Conservation (phyloP, 2,113 vertebrate species). For the Geococcyx californianus region DNA sequence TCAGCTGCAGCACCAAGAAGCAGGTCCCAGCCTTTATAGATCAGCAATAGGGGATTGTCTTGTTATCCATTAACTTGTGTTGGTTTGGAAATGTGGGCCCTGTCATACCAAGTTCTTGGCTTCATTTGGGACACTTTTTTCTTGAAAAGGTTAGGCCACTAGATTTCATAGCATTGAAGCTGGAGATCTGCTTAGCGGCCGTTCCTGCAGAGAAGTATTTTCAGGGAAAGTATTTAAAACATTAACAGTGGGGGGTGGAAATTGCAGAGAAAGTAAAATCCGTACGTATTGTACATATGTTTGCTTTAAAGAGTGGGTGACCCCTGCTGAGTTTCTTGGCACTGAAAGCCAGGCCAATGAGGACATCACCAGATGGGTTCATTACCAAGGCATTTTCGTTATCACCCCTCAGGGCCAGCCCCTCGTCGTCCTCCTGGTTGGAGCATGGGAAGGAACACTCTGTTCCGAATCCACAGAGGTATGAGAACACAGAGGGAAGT, state of each 20-base stretch:
- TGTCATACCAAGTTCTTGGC: neutral
- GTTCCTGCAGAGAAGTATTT: constrained; percentile 19
- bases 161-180: neutral
- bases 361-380: constrained; percentile 67
- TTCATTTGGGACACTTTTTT: neutral
- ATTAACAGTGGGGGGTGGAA: constrained; percentile 36
- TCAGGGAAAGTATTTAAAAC: constrained; percentile 61
- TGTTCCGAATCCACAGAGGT: constrained; percentile 53
- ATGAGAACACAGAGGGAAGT: constrained; percentile 47
- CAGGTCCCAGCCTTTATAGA: neutral
- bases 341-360: constrained; percentile 28
- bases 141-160: neutral
- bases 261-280: constrained; percentile 26
- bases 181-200: constrained; percentile 12
- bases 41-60: neutral
- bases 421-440: constrained; percentile 47
- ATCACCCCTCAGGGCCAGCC: constrained; percentile 55
- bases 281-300: constrained; percentile 60
- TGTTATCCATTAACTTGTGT: neutral
- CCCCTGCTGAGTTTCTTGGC: constrained; percentile 56
- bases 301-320: constrained; percentile 50
- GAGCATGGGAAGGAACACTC: constrained; percentile 67
- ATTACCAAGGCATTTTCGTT: constrained; percentile 52
- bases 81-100: neutral
- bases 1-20: neutral